Base-by-base conservation (phyloP, 2,797 vertebrate genomes). In the Chelmon rostratus region DNA sequence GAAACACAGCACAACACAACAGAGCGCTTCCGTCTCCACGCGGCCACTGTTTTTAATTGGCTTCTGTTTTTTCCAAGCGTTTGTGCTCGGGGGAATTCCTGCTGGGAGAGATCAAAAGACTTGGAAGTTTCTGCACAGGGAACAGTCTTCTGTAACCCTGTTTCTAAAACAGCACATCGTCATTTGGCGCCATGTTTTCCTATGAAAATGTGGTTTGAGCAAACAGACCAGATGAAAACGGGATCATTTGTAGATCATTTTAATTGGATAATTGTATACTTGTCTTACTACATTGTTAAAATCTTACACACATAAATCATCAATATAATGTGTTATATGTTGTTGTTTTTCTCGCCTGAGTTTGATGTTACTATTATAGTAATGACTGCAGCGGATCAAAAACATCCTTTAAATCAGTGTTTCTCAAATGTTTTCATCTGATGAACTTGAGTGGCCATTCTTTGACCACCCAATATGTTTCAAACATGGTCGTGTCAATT, bases 41-140 rank as follows among this genome's bases (percentile, higher is more conserved):
- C 13, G 5, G 69, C 72, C 82, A 66, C 53, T 77, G 62, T 72
- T 85, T 79, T 85, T 86, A 88, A 89, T 85, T 86, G 75, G 81
- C 76, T 69, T 85, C 53, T 79, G 40, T 42, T 83, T 84, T 89
- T 44, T 53, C 42, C 74, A 53, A 78, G 75, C 58, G 61, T 90
- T 80, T 80, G 72, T 84, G 67, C 65, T 81, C 3, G 18, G 31
- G 62, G 72, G 67, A 49, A 70, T 76, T 84, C 79, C 89, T 82
- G 23, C 63, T 35, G 79, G 86, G 66, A 75, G 68, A 81, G 54
- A 82, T 88, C 64, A 87, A 82, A 89, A 73, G 82, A 75, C 71
- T 68, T 73, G 31, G 70, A 85, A 23, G 76, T 70, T 81, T 85
- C 73, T 82, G 68, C 82, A 68, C 62, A 49, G 68, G 68, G 65